Base-by-base conservation (phyloP, 2,888 invertebrate genomes). In the Aromia moschata region DNA sequence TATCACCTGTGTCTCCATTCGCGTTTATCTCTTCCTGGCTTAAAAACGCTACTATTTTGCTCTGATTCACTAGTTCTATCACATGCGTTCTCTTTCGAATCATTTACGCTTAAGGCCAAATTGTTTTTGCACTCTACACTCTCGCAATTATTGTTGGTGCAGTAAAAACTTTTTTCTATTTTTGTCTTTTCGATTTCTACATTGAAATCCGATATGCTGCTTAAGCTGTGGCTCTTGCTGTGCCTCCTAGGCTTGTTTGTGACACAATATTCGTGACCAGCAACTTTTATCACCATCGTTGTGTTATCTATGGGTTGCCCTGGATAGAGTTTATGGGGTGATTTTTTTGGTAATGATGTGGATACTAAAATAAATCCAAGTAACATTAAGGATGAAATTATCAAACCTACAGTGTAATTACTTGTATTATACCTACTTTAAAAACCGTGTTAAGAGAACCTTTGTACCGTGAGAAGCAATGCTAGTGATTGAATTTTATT, bases 251-350 rank as follows among this genome's bases (percentile, higher is more conserved):
- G 76, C 41, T 74, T 74, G 61, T 80, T 80, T 46, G 79, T 80
- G 41, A 81, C 81, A 58, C 76, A 77, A 68, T 81, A 81, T 69
- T 80, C 79, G 57, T 80, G 77, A 20, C 81, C 81, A n/a, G 79
- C 81, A 36, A 81, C 80, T 67, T 79, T 80, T 54, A 81, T 81
- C 40, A 79, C 70, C 81, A 81, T 81, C 56, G 78, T 78, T 20
- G 78, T 77, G 64, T 80, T 80, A 70, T 80, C 80, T 43, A 79
- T 74, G 7, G 77, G 77, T 59, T 72, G 74, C 40, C 76, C 74
- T 52, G 61, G 60, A 25, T 62, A 67, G 61, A 69, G 49, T 51
- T 63, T 63, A 51, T 68, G 64, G 10, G 77, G 75, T 18, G 76
- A 75, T 70, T 74, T 76, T 70, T 74, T 73, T 60, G 71, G 70